A percentile compares a stretch with the other conserved stretches of the same genome.
Conservation (phyloP, 2,888 invertebrate species). For the Corbicula japonica region DNA sequence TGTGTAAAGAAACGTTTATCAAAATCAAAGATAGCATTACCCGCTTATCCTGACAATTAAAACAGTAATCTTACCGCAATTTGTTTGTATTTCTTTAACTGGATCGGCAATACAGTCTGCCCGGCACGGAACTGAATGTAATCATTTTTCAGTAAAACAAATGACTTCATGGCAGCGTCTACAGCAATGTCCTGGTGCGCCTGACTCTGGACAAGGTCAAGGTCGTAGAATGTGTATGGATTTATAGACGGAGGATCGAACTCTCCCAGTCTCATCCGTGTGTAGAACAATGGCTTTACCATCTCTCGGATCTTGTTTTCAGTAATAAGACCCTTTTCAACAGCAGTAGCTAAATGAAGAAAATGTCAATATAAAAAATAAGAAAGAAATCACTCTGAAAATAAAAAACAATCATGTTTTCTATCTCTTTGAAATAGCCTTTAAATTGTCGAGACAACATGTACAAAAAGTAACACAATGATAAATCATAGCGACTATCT, state of each 20-base stretch:
- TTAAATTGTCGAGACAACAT: too few relatives aligned
- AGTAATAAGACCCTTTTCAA: constrained; percentile 65
- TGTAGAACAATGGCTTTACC: constrained; percentile 79
- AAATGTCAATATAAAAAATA: too few relatives aligned
- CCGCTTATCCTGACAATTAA: too few relatives aligned
- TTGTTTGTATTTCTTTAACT: constrained; percentile 60
- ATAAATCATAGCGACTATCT: too few relatives aligned
- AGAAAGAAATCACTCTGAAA: too few relatives aligned
- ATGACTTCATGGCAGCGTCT: constrained; percentile 79
- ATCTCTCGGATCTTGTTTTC: constrained; percentile 67
- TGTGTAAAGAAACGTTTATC: too few relatives aligned
- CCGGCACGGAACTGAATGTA: too few relatives aligned
- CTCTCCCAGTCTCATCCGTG: constrained; percentile 81
- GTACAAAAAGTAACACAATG: too few relatives aligned
- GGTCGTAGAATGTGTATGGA: constrained; percentile 73
- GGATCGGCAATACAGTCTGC: too few relatives aligned
- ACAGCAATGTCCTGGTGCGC: constrained; percentile 73
- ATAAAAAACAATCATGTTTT: too few relatives aligned
- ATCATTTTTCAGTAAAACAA: constrained; percentile 81
- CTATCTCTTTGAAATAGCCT: too few relatives aligned
- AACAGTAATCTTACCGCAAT: constrained; percentile 61
- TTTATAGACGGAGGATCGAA: constrained; percentile 82
- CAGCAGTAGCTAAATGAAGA: constrained; percentile 73
- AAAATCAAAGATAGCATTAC: too few relatives aligned
- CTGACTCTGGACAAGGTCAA: constrained; percentile 71